Evolutionary conservation across 37 sponge, comb jelly and placozoan species (phyloP), one percentile per base, ranked within the genome.

Genomic region (Dysidea cf. avara): DNA sequence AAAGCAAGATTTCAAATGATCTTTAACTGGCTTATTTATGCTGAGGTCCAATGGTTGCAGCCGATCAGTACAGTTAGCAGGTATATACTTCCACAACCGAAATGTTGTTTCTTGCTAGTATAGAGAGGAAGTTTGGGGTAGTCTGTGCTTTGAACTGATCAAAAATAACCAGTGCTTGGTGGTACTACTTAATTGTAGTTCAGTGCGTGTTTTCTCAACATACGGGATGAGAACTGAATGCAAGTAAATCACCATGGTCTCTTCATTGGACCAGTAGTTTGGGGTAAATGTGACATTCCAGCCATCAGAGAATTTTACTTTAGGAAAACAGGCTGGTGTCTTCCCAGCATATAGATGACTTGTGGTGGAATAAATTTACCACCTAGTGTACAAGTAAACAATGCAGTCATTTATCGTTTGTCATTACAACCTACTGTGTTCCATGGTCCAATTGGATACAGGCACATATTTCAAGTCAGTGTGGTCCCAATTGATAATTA

Each of bases 21-120:
- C 37, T 14, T 71, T 71, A 3, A 58, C 36, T 6, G 54, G 21
- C 47, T 80, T 58, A 35, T 80, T 80, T 11, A 80, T 21, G 36
- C 71, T 57, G 0, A 80, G 32, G 24, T 80, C 81, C 18, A 80
- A 30, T 32, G 81, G 81, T 60, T 80, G 81, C 24, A 80, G 47
- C 11, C 33, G 36, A 43, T 80, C 54, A 35, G 81, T 80, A 9
- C 70, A 56, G 56, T 72, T 80, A 0, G 81, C 64, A 29, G 81
- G 81, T 43, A 43, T 43, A 5, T 9, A 75, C 74, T 7, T 22
- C 24, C 24, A 48, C 52, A 20, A 21, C 46, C 9, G 9, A 12
- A 18, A 75, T 75, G 31, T 61, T 75, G 20, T 75, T 60, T 2
- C 32, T 1, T 20, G 58, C 76, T 32, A 75, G 48, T 14, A 37